A percentile compares a stretch with the other conserved stretches of the same genome.
Conservation (phyloP, 2,888 invertebrate species). For the Endomychus coccineus region DNA sequence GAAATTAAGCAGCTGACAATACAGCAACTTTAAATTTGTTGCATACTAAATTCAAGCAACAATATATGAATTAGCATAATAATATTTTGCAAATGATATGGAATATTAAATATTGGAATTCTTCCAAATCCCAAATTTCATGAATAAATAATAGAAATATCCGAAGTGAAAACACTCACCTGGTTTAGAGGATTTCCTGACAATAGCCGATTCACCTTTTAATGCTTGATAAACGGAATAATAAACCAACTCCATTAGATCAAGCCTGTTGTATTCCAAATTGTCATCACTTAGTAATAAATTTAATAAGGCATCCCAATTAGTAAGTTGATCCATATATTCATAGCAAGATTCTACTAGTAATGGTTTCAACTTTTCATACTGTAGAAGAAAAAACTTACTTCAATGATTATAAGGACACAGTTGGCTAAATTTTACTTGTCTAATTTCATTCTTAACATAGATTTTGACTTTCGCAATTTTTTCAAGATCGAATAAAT, state of each 20-base stretch:
- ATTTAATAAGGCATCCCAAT: constrained; percentile 5
- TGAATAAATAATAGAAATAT: not conserved
- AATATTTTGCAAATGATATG: no score
- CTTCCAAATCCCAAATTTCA: constrained; percentile 1
- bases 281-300: constrained; percentile 4
- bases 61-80: no score
- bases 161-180: not conserved
- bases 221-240: constrained; percentile 9
- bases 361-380: constrained; percentile 6
- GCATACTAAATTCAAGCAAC: no score
- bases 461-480: no score
- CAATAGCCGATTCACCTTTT: constrained; percentile 3
- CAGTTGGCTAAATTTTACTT: no score
- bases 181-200: constrained; percentile 6
- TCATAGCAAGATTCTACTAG: constrained; percentile 9
- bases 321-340: constrained; percentile 1
- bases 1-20: no score
- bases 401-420: no score
- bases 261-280: not conserved
- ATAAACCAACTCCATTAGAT: constrained; percentile 9
- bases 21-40: no score
- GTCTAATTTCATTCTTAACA: no score
- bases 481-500: no score
- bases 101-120: no score
- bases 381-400: no score